phyloP scores from a whole-genome alignment of 2,888 invertebrate genomes.

The Cremastinae sp. region DNA sequence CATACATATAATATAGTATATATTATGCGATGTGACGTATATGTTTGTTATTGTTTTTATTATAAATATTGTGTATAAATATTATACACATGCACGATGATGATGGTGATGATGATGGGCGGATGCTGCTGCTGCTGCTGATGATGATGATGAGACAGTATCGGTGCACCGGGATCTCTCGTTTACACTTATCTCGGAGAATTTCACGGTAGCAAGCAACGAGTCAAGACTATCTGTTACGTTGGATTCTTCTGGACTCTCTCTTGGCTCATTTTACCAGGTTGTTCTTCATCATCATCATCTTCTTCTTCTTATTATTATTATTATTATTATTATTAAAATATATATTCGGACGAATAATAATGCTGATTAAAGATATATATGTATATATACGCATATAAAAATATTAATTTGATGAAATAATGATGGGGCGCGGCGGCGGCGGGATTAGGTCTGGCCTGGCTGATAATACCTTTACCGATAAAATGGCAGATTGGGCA shows the following conservation, averaged over 20 bases:
- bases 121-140: no score
- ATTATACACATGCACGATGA: no score
- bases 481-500: conserved; percentile 71
- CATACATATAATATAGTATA: no score
- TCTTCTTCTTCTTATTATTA: neutral
- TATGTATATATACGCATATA: no score
- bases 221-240: conserved; percentile 84
- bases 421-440: no score
- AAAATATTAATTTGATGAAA: no score
- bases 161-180: conserved; percentile 84
- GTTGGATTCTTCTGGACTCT: conserved; percentile 85
- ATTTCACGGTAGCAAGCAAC: conserved; percentile 83
- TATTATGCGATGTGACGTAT: no score
- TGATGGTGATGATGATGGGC: no score
- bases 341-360: no score
- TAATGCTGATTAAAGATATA: no score
- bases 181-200: conserved; percentile 86
- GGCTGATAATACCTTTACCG: conserved; percentile 84
- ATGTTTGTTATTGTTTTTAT: conserved; percentile 28
- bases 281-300: conserved; percentile 70
- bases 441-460: conserved; percentile 87
- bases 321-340: conserved; percentile 1
- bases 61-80: no score
- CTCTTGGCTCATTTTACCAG: conserved; percentile 85
- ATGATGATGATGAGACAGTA: no score